These are phyloP conservation scores for Tichodroma muraria DNA, from an alignment of 2,113 vertebrate genomes.

Conservation along the genomic window DNA sequence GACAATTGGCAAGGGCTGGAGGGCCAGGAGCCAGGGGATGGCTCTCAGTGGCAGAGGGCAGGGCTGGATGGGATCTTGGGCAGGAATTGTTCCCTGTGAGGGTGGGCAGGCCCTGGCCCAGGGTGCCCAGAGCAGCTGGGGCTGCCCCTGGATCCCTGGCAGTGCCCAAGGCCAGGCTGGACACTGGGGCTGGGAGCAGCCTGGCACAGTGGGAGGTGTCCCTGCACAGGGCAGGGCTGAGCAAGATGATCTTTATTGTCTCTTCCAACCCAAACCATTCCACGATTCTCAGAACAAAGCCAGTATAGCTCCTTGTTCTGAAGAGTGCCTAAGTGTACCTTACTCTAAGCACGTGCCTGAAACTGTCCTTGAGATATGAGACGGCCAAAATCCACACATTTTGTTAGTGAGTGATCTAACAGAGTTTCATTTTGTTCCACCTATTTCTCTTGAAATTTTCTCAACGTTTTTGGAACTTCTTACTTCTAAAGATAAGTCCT, in stretches of 20 bases:
- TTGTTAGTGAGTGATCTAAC: neutral
- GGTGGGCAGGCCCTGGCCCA: no score
- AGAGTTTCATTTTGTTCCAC: neutral
- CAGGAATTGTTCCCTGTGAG: no score
- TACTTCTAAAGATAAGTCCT: neutral
- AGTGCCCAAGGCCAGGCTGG: neutral
- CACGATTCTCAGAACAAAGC: neutral
- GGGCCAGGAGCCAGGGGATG: no score
- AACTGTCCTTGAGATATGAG: neutral
- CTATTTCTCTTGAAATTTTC: neutral
- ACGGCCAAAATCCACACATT: neutral
- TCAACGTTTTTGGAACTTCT: neutral
- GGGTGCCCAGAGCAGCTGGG: no score
- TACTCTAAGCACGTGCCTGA: neutral
- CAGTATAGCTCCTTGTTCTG: neutral
- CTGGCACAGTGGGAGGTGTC: neutral
- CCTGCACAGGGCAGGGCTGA: no score
- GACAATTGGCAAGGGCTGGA: no score
- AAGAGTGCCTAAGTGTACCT: rapidly evolving
- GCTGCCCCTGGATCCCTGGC: no score
- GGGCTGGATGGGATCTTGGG: no score
- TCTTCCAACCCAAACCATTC: neutral
- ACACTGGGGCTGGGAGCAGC: neutral
- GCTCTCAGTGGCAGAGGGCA: no score
- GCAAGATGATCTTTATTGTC: neutral